A percentile compares a stretch with the other conserved stretches of the same genome.
Conservation (phyloP, 2,888 invertebrate genomes). For the Melinaea menophilus region DNA sequence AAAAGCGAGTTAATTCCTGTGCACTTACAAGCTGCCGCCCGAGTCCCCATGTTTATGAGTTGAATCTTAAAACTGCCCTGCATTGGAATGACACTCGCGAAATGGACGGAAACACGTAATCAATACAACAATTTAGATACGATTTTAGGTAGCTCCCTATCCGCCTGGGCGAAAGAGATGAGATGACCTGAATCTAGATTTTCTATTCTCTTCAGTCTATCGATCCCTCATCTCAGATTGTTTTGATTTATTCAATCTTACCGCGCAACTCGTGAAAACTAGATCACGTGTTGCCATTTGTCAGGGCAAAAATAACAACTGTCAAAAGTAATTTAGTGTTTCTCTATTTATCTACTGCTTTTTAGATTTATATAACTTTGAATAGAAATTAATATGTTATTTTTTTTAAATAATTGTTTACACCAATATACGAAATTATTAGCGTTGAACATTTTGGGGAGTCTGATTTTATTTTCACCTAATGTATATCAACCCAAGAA, state of each 20-base stretch:
- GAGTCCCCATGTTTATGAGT: constrained; percentile 92
- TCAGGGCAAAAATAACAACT: neutral
- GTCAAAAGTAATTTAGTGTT: constrained; percentile 5
- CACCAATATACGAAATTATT: too few species aligned
- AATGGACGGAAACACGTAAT: constrained; percentile 50
- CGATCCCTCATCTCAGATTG: constrained; percentile 46
- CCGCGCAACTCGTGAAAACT: constrained; percentile 28
- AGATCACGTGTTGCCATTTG: neutral
- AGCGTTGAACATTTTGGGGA: too few species aligned
- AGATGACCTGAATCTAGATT: constrained; percentile 67
- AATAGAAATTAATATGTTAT: too few species aligned
- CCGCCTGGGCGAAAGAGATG: constrained; percentile 66
- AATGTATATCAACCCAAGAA: too few species aligned
- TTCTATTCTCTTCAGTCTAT: constrained; percentile 65
- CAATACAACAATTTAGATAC: constrained; percentile 55
- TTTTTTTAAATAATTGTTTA: too few species aligned
- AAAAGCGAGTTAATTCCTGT: constrained; percentile 36
- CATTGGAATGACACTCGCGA: constrained; percentile 68
- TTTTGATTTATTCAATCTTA: constrained; percentile 33
- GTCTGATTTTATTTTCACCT: too few species aligned
- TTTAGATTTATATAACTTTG: too few species aligned
- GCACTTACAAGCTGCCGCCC: constrained; percentile 94
- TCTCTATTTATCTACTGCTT: neutral
- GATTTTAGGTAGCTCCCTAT: constrained; percentile 30
- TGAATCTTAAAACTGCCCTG: constrained; percentile 84